phyloP scores from a whole-genome alignment of 1,140 invertebrate species.

The Coelopa frigida region DNA sequence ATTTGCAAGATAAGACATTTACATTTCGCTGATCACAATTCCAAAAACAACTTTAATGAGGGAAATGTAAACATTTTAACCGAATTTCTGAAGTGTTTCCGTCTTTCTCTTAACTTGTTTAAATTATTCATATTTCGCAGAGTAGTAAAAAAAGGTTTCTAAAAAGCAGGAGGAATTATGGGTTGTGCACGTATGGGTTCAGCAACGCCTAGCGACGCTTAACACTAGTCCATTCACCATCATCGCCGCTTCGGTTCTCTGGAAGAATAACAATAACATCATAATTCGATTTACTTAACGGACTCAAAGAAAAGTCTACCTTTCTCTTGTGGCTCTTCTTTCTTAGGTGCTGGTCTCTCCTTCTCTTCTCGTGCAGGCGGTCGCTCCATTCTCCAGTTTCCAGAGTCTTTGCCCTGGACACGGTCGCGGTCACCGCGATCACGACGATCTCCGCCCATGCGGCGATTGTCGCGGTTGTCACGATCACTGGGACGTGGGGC shows the following conservation, averaged over 20 bases:
- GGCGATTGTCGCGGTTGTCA: constrained; percentile 31
- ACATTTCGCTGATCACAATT: no score
- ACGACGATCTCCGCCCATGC: constrained; percentile 24
- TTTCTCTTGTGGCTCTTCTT: constrained; percentile 33
- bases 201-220: constrained; percentile 40
- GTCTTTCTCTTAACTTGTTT: no score
- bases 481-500: constrained; percentile 31
- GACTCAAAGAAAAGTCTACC: constrained; percentile 22
- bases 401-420: constrained; percentile 23
- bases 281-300: not conserved
- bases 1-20: no score
- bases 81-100: no score
- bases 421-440: constrained; percentile 15
- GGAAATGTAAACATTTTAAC: no score
- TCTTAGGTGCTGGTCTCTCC: constrained; percentile 22
- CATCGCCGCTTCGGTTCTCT: constrained; percentile 39
- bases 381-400: constrained; percentile 35
- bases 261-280: constrained; percentile 2
- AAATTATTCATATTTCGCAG: no score
- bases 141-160: no score
- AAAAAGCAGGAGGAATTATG: no score
- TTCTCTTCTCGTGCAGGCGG: constrained; percentile 36
- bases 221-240: constrained; percentile 42
- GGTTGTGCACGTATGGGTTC: no score
- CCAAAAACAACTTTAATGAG: no score